Base-by-base conservation (phyloP, 2,797 vertebrate genomes). In the Eupleurogrammus muticus region DNA sequence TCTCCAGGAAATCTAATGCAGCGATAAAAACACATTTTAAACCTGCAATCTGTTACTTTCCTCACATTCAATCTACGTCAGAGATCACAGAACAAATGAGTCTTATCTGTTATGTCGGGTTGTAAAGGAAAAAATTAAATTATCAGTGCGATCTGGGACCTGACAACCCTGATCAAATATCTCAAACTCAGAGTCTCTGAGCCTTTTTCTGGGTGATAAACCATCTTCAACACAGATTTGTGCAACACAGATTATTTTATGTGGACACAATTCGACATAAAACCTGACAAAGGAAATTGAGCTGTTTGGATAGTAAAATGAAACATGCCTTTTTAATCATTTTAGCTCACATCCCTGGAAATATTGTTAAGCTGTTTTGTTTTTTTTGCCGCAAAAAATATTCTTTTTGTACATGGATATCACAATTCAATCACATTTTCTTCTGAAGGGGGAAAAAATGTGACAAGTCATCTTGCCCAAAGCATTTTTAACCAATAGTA, bases 21-120 rank as follows among this genome's bases (percentile, higher is more conserved):
- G 75, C 55, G 65, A 46, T 79, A 74, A 86, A 81, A 79, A 70
- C 52, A 58, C 42, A 42, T 67, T 66, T 77, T 80, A 77, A 84
- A 81, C 47, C 65, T 51, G n/a, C 62, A 87, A 82, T 82, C 64
- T 84, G 77, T 78, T 68, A 17, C 51, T 40, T 68, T 75, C 1
- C 36, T 63, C 48, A 42, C 65, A 68, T 42, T 75, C 54, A 47
- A 59, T 69, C 50, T 28, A 42, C n/a, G 52, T 46, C 44, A 55
- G 42, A 48, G 36, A 63, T 68, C 54, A 73, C 57, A 73, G 11
- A 75, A 16, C 54, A 60, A 63, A 51, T 49, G 62, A 50, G 35
- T n/a, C n/a, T n/a, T n/a, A n/a, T n/a, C n/a, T 42, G 23, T 55
- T 17, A 9, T 28, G 35, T 57, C 47, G 62, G 28, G 28, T 28